Evolutionary conservation across 2,113 vertebrate species (phyloP).

Genomic region (Nerophis lumbriciformis): DNA sequence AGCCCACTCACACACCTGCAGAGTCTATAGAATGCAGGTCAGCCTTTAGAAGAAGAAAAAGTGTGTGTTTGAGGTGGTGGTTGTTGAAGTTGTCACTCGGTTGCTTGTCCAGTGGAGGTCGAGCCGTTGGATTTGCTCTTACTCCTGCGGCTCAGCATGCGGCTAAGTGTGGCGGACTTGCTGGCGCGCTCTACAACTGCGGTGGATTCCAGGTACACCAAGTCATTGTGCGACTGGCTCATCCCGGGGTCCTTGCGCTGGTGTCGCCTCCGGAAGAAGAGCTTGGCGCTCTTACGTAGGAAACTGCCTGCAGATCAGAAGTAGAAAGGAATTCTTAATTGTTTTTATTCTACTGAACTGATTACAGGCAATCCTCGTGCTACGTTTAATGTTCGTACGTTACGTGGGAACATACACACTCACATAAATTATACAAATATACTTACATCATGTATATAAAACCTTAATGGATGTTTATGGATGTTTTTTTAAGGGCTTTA

Average conservation of each 20-base stretch:
- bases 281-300: conserved; percentile 84
- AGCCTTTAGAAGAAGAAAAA: conserved; percentile 5
- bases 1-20: conserved; percentile 26
- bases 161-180: conserved; percentile 78
- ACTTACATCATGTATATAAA: too few species aligned
- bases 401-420: too few species aligned
- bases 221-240: conserved; percentile 96
- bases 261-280: conserved; percentile 89
- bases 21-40: conserved; percentile 22
- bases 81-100: conserved; percentile 35
- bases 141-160: conserved; percentile 81
- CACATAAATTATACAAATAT: too few species aligned
- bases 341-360: too few species aligned
- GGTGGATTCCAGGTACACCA: conserved; percentile 85
- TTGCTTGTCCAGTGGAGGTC: conserved; percentile 50
- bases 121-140: conserved; percentile 77
- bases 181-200: conserved; percentile 71
- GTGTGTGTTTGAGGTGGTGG: conserved; percentile 22
- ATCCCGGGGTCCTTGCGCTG: conserved; percentile 92
- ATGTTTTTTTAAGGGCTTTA: too few species aligned
- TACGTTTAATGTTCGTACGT: too few species aligned
- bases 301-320: conserved; percentile 76
- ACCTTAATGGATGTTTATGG: too few species aligned
- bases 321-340: not conserved
- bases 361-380: too few species aligned